These are phyloP conservation scores for Alsophila aescularia DNA, from an alignment of 2,888 invertebrate genomes.

Conservation along the genomic window DNA sequence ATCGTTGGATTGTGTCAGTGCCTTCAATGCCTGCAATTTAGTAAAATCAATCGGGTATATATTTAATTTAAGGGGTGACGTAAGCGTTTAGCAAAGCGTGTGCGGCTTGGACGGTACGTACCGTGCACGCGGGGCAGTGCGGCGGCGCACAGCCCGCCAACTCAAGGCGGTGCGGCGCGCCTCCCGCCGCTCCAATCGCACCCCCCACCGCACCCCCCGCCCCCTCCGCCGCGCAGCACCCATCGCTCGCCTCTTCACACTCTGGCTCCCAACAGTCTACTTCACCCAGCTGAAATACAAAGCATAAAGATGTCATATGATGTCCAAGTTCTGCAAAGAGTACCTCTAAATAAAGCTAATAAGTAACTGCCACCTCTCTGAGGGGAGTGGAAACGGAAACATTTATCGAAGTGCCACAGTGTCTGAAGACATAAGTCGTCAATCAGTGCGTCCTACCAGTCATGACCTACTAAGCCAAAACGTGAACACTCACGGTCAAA, in stretches of 20 bases:
- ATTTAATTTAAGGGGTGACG: not conserved
- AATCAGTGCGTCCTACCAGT: too few relatives aligned
- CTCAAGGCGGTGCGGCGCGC: slow-evolving; percentile 85
- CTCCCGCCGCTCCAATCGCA: slow-evolving; percentile 68
- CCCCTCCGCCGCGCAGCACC: slow-evolving; percentile 86
- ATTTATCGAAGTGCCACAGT: too few relatives aligned
- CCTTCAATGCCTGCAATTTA: not conserved
- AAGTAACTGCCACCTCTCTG: too few relatives aligned
- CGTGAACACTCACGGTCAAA: too few relatives aligned
- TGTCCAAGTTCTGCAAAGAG: too few relatives aligned
- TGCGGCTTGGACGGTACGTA: slow-evolving; percentile 45
- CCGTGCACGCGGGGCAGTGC: slow-evolving; percentile 86
- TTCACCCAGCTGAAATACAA: slow-evolving; percentile 88
- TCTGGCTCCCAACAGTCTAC: slow-evolving; percentile 95
- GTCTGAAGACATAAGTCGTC: too few relatives aligned
- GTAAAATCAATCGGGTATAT: not conserved
- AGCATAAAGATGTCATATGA: not conserved
- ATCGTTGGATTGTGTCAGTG: too few relatives aligned
- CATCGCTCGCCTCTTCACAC: slow-evolving; percentile 89
- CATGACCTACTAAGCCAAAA: too few relatives aligned
- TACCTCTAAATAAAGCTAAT: too few relatives aligned
- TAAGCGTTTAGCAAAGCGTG: slow-evolving; percentile 12
- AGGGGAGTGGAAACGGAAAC: too few relatives aligned
- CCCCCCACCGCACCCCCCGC: slow-evolving; percentile 75
- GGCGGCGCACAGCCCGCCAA: slow-evolving; percentile 88